These are phyloP conservation scores for Lepisosteus osseus DNA, from an alignment of 2,113 vertebrate genomes.

Conservation along the genomic window DNA sequence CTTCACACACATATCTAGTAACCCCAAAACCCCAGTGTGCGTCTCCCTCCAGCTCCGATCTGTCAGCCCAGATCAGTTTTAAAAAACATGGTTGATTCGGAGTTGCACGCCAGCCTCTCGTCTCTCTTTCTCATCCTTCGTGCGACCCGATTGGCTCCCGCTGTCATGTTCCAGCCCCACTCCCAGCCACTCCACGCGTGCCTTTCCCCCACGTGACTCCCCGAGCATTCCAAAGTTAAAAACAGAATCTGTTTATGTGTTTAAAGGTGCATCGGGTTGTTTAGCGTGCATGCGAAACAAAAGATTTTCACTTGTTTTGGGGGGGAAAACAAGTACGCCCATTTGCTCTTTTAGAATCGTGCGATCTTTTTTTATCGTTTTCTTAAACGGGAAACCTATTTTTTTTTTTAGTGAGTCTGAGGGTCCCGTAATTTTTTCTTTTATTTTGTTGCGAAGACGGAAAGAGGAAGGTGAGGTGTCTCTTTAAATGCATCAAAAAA, in stretches of 20 bases:
- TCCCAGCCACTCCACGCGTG: conserved; percentile 42
- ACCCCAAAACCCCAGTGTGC: no score
- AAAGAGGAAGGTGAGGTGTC: conserved; percentile 15
- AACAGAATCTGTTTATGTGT: conserved; percentile 69
- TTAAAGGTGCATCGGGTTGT: conserved; percentile 42
- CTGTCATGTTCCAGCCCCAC: conserved; percentile 45
- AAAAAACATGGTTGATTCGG: no score
- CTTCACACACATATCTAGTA: no score
- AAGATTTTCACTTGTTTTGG: no score
- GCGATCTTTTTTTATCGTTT: not conserved
- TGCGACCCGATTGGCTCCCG: conserved; percentile 48
- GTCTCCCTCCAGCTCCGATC: no score
- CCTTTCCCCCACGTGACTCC: conserved; percentile 53
- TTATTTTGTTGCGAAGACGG: not conserved
- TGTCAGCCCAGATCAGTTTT: no score
- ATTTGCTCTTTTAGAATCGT: no score
- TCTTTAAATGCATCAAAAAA: conserved; percentile 1
- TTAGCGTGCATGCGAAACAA: not conserved
- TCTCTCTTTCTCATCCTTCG: not conserved
- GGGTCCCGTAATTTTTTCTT: not conserved
- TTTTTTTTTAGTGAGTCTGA: not conserved
- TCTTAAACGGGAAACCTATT: not conserved
- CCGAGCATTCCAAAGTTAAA: conserved; percentile 65
- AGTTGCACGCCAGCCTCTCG: no score
- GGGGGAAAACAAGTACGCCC: no score